Base-by-base conservation (phyloP, 2,888 invertebrate species). In the Lasioglossum leucozonium region DNA sequence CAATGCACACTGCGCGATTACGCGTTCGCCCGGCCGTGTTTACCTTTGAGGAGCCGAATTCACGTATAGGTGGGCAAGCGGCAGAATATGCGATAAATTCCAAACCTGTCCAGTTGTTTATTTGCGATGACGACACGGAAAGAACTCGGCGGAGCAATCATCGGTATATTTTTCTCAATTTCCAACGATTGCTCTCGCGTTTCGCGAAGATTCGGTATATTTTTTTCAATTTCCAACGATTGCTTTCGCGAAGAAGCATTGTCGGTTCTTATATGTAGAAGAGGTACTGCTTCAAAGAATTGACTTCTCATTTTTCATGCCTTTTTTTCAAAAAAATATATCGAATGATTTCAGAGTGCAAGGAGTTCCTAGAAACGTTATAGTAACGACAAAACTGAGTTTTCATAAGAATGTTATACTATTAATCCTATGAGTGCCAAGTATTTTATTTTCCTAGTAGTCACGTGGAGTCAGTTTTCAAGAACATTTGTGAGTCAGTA, bases 31-130 rank as follows among this genome's bases (percentile, higher is more conserved):
- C 55, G 72, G 16, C 55, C 73, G 58, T 4, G 79, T 85, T 84
- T 62, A 76, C 89, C 81, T 89, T 88, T 82, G 84, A 88, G 89
- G 82, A 88, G 88, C 87, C 88, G 90, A 91, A 89, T 90, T 91
- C 82, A 91, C 86, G 91, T 87, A 89, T 76, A 91, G 86, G 84
- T 87, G 89, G 86, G 82, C 79, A 91, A 91, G 90, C 90, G 77
- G 91, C 79, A 86, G 77, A 82, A 87, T 88, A n/a, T 84, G 77
- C 85, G 84, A 85, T 88, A 88, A 87, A 87, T 67, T 82, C 80
- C 85, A 74, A 81, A 65, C 18, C 65, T 34, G 18, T 16, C 3
- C 18, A 18, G 65, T 34, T 65, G 65, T 34, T 65, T 30, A 65
- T 34, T 34, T 65, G 34, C 65, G 30, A 65, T 18, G 65, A 65